A percentile compares a stretch with the other conserved stretches of the same genome.
Conservation (phyloP, 2,797 vertebrate genomes). For the Rhynchonycteris naso region DNA sequence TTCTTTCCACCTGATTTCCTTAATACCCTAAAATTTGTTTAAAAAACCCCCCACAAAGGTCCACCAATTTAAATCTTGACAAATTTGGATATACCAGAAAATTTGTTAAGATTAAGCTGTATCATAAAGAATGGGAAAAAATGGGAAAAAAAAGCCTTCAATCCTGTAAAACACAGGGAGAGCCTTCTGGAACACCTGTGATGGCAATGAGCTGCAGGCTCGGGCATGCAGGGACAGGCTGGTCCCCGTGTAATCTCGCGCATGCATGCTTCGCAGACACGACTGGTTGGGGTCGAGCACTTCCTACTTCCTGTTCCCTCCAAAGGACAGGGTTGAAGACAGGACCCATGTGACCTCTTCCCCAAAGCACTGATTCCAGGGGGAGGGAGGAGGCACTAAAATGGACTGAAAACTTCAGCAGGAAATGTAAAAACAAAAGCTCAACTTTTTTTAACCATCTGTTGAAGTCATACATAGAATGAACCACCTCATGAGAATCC, state of each 20-base stretch:
- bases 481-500: background rate
- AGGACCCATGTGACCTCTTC: background rate
- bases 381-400: background rate
- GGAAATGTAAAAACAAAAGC: background rate
- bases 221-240: accelerated
- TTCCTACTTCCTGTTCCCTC: background rate
- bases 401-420: background rate
- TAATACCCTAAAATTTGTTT: background rate
- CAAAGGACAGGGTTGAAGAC: background rate
- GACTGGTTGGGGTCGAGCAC: background rate
- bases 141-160: background rate
- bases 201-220: background rate
- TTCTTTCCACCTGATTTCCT: background rate
- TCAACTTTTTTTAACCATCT: background rate
- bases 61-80: background rate
- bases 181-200: background rate
- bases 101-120: background rate
- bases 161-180: background rate
- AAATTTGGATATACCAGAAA: background rate
- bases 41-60: too few relatives aligned
- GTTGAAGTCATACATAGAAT: background rate
- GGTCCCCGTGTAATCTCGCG: background rate
- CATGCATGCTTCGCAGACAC: accelerated
- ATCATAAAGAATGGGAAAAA: background rate
- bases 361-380: background rate